Conservation (phyloP, 2,113 vertebrate species). For the Oncorhynchus clarkii region DNA sequence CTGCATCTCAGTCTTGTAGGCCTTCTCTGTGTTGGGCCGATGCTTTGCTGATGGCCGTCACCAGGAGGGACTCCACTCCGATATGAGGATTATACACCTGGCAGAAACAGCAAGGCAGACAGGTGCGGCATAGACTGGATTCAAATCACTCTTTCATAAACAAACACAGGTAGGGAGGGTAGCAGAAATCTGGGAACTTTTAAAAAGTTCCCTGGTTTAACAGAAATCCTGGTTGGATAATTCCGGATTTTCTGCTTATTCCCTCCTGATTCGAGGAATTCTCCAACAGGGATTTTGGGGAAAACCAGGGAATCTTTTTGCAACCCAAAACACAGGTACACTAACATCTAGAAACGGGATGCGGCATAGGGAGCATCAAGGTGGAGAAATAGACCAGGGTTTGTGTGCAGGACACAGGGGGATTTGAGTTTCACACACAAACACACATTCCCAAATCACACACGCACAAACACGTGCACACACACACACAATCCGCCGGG, state of each 20-base stretch:
- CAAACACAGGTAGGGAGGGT: too few relatives aligned
- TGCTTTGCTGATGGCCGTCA: conserved; percentile 97
- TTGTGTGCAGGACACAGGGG: background rate
- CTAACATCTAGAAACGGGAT: too few relatives aligned
- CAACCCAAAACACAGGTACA: too few relatives aligned
- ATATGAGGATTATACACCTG: conserved; percentile 98
- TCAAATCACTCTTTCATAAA: too few relatives aligned
- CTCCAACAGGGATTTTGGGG: background rate
- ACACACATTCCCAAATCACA: too few relatives aligned
- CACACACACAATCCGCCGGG: background rate
- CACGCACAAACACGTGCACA: background rate
- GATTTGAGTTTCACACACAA: background rate
- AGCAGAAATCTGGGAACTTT: too few relatives aligned
- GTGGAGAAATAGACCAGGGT: background rate
- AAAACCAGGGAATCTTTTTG: background rate
- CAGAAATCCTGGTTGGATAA: background rate
- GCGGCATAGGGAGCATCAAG: background rate
- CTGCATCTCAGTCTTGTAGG: conserved; percentile 99
- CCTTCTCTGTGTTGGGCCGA: conserved; percentile 98
- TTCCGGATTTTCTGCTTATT: too few relatives aligned
- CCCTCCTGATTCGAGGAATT: too few relatives aligned
- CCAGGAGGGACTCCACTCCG: conserved; percentile 93
- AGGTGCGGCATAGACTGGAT: background rate
- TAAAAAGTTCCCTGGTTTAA: too few relatives aligned
- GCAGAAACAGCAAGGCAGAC: background rate